These are phyloP conservation scores for Frankliniella intonsa DNA, from an alignment of 2,888 invertebrate species.

Conservation along the genomic window DNA sequence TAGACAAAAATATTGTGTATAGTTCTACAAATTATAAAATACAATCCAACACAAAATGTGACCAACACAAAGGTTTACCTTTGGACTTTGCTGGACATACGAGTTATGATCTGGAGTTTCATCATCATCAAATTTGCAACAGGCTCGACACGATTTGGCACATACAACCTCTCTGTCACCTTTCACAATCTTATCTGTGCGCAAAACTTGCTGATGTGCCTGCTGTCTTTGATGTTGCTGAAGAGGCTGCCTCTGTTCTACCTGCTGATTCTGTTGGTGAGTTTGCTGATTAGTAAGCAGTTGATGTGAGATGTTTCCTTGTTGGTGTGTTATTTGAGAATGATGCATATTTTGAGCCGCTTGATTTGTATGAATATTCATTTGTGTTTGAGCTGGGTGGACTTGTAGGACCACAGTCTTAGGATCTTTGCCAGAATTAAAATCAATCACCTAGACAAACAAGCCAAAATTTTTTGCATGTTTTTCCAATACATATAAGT, in stretches of 20 bases:
- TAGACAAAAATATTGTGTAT: neutral
- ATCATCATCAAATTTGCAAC: constrained; percentile 16
- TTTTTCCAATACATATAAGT: neutral
- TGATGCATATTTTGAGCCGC: neutral
- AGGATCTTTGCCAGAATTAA: neutral
- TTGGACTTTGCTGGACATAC: neutral
- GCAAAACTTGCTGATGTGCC: neutral
- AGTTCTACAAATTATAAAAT: neutral
- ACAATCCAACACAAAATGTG: no score
- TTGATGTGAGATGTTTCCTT: neutral
- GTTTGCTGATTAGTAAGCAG: neutral
- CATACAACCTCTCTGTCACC: neutral
- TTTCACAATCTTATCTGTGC: neutral
- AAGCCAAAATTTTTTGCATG: neutral
- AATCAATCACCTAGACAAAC: constrained; percentile 4
- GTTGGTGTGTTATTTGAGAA: neutral
- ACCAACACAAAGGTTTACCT: neutral
- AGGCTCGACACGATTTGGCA: neutral
- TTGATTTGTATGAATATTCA: neutral
- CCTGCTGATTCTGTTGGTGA: neutral
- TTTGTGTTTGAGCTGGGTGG: neutral
- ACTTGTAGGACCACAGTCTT: neutral
- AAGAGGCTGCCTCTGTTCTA: neutral
- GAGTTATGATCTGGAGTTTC: neutral
- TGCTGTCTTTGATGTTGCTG: neutral